phyloP scores from a whole-genome alignment of 2,113 vertebrate species.

The Syngnathus typhle region DNA sequence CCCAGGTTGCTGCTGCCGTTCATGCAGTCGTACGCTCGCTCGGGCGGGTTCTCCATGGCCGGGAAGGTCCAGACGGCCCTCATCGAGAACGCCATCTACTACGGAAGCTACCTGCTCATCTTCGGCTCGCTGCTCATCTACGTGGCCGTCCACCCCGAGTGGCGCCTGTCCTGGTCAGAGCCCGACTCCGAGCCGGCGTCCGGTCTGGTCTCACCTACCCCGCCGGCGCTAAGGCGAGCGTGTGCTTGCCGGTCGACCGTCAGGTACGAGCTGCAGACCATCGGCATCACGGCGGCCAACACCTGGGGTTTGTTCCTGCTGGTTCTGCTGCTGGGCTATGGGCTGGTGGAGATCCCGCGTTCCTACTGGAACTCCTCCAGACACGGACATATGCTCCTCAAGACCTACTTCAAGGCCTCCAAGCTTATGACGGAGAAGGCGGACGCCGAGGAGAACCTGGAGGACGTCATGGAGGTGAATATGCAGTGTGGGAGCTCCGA shows the following conservation, averaged over 20 bases:
- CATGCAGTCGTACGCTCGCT: conserved; percentile 97
- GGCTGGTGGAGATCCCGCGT: conserved; percentile 92
- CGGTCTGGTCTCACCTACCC: too few relatives aligned
- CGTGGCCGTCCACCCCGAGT: conserved; percentile 86
- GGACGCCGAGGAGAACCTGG: conserved; percentile 91
- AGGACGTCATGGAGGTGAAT: conserved; percentile 91
- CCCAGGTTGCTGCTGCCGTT: conserved; percentile 93
- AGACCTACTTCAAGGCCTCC: conserved; percentile 95
- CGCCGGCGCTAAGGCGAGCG: not conserved
- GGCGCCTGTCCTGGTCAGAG: conserved; percentile 85
- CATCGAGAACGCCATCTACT: conserved; percentile 97
- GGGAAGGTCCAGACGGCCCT: conserved; percentile 97
- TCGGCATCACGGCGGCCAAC: conserved; percentile 95
- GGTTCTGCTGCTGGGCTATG: conserved; percentile 89
- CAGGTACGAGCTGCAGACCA: conserved; percentile 93
- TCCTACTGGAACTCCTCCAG: conserved; percentile 90
- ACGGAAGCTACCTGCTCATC: conserved; percentile 93
- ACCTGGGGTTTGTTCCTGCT: conserved; percentile 97
- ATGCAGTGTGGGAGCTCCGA: too few relatives aligned
- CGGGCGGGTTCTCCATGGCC: conserved; percentile 93
- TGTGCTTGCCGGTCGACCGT: not conserved
- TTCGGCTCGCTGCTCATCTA: conserved; percentile 97
- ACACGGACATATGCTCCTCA: conserved; percentile 88
- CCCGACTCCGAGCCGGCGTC: not conserved
- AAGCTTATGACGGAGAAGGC: conserved; percentile 97